phyloP scores from a whole-genome alignment of 2,797 vertebrate species.

The Gallirallus australis region DNA sequence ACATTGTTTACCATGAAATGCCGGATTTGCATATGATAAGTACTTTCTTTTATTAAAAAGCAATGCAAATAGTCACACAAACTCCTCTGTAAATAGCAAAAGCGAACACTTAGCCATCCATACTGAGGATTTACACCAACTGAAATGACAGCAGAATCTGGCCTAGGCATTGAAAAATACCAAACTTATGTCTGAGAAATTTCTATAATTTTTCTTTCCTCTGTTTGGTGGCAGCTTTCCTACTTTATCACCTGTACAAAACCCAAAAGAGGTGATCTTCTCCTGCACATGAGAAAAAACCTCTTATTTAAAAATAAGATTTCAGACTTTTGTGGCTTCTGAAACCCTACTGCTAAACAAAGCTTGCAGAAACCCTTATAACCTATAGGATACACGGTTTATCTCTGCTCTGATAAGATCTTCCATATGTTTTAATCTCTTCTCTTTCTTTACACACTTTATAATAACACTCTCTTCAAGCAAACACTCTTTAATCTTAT shows the following conservation, averaged over 20 bases:
- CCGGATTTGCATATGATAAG: constrained; percentile 77
- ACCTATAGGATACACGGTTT: constrained; percentile 57
- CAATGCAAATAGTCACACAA: constrained; percentile 76
- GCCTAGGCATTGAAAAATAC: constrained; percentile 30
- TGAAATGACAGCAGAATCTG: constrained; percentile 28
- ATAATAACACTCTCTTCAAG: constrained; percentile 71
- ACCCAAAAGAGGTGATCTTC: constrained; percentile 5
- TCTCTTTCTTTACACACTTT: constrained; percentile 65
- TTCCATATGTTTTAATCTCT: constrained; percentile 60
- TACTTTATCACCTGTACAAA: constrained; percentile 7
- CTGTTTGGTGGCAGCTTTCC: neutral
- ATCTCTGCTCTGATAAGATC: constrained; percentile 63
- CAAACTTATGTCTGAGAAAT: neutral
- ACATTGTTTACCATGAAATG: constrained; percentile 76
- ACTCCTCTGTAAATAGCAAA: constrained; percentile 76
- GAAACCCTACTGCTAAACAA: constrained; percentile 43
- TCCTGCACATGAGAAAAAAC: neutral
- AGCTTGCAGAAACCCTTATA: constrained; percentile 26
- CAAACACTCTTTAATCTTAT: constrained; percentile 74
- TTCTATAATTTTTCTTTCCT: constrained; percentile 27
- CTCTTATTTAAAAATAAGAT: constrained; percentile 41
- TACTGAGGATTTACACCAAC: constrained; percentile 32
- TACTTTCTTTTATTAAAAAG: constrained; percentile 77
- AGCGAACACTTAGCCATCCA: constrained; percentile 55
- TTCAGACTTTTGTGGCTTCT: constrained; percentile 20